A percentile compares a stretch with the other conserved stretches of the same genome.
Conservation (phyloP, 2,888 invertebrate species). For the Lithosia quadra region DNA sequence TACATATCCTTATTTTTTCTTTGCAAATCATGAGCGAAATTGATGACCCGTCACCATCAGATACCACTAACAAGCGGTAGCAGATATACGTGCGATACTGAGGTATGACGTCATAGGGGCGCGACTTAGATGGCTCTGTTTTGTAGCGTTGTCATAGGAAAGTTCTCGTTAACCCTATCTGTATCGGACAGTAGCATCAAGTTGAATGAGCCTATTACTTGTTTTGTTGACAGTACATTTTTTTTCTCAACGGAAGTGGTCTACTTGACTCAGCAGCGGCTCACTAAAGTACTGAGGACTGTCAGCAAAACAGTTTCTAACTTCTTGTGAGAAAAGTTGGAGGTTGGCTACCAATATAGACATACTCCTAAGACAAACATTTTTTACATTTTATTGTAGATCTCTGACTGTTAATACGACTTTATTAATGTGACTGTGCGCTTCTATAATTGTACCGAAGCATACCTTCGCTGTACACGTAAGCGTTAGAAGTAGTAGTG, state of each 20-base stretch:
- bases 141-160: constrained; percentile 19
- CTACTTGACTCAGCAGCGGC: not conserved
- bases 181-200: constrained; percentile 14
- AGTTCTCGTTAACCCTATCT: constrained; percentile 19
- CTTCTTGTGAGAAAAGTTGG: not conserved
- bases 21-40: constrained; percentile 57
- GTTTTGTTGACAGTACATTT: not conserved
- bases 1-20: constrained; percentile 49
- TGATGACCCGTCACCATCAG: constrained; percentile 52
- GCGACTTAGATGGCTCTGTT: constrained; percentile 44
- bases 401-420: not conserved
- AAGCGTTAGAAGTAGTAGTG: constrained; percentile 47
- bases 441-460: not conserved
- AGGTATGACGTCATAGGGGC: constrained; percentile 44
- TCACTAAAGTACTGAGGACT: too few species aligned
- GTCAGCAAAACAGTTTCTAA: too few species aligned
- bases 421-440: not conserved
- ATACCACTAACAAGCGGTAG: constrained; percentile 58
- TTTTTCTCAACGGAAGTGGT: not conserved
- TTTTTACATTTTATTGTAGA: not conserved
- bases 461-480: constrained; percentile 7
- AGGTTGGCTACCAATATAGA: not conserved
- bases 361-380: not conserved
- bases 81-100: constrained; percentile 52
- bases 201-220: not conserved